Evolutionary conservation across 2,888 invertebrate genomes (phyloP).

Genomic region (Mellilla xanthometata): DNA sequence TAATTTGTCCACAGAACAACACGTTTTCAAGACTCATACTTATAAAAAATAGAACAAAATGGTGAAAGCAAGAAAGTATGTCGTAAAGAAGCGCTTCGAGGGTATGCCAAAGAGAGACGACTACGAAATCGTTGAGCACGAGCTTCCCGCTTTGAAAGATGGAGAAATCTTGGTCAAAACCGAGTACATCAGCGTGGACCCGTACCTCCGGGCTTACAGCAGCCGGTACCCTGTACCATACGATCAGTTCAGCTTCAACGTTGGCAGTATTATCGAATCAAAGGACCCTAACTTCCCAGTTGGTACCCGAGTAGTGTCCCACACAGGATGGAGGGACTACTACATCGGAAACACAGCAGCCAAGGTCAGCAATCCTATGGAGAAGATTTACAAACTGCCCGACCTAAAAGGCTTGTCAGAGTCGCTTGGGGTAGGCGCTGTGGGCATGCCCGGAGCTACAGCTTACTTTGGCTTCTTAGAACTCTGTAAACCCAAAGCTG

Average conservation of each 20-base stretch:
- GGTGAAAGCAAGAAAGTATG: slow-evolving; percentile 80
- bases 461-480: slow-evolving; percentile 88
- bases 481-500: slow-evolving; percentile 85
- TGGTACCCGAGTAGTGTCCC: slow-evolving; percentile 81
- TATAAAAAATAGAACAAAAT: slow-evolving; percentile 37
- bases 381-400: slow-evolving; percentile 63
- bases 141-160: slow-evolving; percentile 79
- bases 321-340: slow-evolving; percentile 54
- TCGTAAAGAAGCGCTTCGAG: slow-evolving; percentile 78
- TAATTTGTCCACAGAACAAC: background rate
- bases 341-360: slow-evolving; percentile 24
- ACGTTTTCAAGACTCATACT: too few relatives aligned
- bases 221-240: slow-evolving; percentile 36
- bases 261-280: slow-evolving; percentile 80
- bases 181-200: slow-evolving; percentile 53
- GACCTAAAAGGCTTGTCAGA: slow-evolving; percentile 73
- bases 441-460: slow-evolving; percentile 87
- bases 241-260: slow-evolving; percentile 49
- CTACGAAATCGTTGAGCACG: slow-evolving; percentile 82
- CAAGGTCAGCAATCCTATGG: background rate
- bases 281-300: slow-evolving; percentile 83
- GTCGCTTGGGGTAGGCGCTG: slow-evolving; percentile 82
- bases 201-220: slow-evolving; percentile 42
- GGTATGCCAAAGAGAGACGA: slow-evolving; percentile 82
- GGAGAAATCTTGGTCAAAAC: slow-evolving; percentile 65